These are phyloP conservation scores for Micromussa lordhowensis DNA, from an alignment of 92 coral and sea anemone species.

Conservation along the genomic window DNA sequence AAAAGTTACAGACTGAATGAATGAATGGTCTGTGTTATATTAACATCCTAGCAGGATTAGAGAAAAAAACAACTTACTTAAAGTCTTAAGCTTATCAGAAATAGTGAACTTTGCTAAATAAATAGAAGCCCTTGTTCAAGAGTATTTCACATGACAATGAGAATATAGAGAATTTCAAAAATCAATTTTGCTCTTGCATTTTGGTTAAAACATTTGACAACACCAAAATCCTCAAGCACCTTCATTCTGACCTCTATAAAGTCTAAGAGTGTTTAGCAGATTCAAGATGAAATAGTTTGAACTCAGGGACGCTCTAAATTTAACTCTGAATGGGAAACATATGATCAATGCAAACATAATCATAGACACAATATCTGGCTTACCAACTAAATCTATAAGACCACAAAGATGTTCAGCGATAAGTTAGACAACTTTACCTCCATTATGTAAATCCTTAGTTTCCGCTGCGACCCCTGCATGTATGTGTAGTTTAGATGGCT, in stretches of 20 bases:
- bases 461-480: slow-evolving; percentile 44
- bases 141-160: not conserved
- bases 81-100: not conserved
- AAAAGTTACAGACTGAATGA: not conserved
- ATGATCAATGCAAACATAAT: not conserved
- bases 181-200: not conserved
- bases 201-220: not conserved
- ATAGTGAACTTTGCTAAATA: not conserved
- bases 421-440: slow-evolving; percentile 22
- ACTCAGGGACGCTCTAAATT: not conserved
- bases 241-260: not conserved
- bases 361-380: not conserved
- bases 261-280: not conserved
- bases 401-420: not conserved
- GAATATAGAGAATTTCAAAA: not conserved
- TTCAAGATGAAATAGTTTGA: not conserved
- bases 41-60: not conserved
- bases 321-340: not conserved
- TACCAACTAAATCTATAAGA: not conserved
- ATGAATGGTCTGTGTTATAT: not conserved
- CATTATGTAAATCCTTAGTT: slow-evolving; percentile 51
- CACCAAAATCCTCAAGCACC: too few relatives aligned
- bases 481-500: slow-evolving; percentile 27
- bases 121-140: not conserved
- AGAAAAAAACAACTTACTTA: not conserved